Evolutionary conservation across 1,140 invertebrate genomes (phyloP).

Genomic region (Papilio xuthus): DNA sequence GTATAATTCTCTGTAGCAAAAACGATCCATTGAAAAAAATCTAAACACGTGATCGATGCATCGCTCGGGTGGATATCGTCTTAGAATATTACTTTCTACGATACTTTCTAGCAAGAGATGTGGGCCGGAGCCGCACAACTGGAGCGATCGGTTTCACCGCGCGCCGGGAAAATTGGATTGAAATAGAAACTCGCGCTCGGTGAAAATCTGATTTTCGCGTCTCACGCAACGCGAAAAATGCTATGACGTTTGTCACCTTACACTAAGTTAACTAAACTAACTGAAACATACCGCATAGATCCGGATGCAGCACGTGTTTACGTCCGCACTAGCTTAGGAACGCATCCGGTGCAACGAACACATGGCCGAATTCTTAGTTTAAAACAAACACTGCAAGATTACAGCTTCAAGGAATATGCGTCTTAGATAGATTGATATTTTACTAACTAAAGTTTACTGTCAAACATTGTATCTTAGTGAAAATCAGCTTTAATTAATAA

Average conservation of each 20-base stretch:
- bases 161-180: slow-evolving; percentile 79
- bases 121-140: slow-evolving; percentile 77
- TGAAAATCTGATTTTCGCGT: slow-evolving; percentile 78
- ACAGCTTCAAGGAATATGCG: background rate
- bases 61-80: slow-evolving; percentile 68
- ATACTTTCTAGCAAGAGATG: slow-evolving; percentile 81
- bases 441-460: background rate
- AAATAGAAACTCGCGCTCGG: slow-evolving; percentile 77
- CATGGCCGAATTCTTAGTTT: slow-evolving; percentile 39
- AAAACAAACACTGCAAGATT: slow-evolving; percentile 26
- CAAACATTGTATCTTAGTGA: no score
- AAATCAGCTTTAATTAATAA: no score
- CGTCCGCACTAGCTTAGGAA: slow-evolving; percentile 57
- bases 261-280: slow-evolving; percentile 33
- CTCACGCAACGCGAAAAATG: slow-evolving; percentile 71
- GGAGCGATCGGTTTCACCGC: slow-evolving; percentile 79
- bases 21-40: slow-evolving; percentile 61
- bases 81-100: slow-evolving; percentile 79
- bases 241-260: slow-evolving; percentile 23
- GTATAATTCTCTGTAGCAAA: slow-evolving; percentile 43
- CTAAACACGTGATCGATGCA: slow-evolving; percentile 71
- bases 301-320: slow-evolving; percentile 56
- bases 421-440: background rate
- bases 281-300: slow-evolving; percentile 35
- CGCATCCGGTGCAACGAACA: slow-evolving; percentile 44